Conservation (phyloP, 2,113 vertebrate species). For the Tapirus terrestris region DNA sequence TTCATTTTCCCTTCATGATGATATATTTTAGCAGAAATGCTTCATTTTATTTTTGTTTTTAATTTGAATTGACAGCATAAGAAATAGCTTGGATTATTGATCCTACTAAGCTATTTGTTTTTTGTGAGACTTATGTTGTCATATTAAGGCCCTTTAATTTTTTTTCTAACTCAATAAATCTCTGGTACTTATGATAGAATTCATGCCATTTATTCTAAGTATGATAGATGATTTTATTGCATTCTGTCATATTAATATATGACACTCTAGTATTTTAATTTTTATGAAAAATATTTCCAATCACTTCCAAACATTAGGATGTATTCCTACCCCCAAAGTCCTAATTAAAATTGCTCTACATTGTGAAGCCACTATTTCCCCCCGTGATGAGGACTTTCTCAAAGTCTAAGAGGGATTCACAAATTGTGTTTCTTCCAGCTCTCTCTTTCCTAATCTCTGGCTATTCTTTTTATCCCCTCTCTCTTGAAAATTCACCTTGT, state of each 20-base stretch:
- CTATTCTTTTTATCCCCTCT: not conserved
- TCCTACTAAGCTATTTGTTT: constrained; percentile 24
- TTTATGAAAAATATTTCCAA: not conserved
- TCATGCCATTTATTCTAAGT: not conserved
- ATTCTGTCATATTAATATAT: constrained; percentile 52
- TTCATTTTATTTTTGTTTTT: constrained; percentile 59
- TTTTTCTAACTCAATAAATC: constrained; percentile 57
- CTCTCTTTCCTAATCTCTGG: not conserved
- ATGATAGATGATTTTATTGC: constrained; percentile 17
- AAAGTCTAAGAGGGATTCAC: not conserved
- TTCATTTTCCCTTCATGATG: constrained; percentile 43
- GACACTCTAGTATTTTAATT: not conserved
- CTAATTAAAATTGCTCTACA: not conserved
- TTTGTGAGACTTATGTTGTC: constrained; percentile 32
- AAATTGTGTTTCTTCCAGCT: not conserved
- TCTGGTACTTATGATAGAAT: constrained; percentile 57
- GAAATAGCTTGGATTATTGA: constrained; percentile 37
- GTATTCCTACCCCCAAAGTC: not conserved
- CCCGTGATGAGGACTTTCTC: not conserved
- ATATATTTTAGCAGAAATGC: constrained; percentile 43
- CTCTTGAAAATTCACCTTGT: not conserved
- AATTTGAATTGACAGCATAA: constrained; percentile 53
- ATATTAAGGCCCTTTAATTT: constrained; percentile 51
- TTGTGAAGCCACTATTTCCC: constrained; percentile 4
- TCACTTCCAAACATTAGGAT: constrained; percentile 50